Percentiles rank a stretch among this genome's conserved stretches.
These are phyloP conservation scores for Siphlonurus alternatus DNA, from an alignment of 2,888 invertebrate genomes.

Conservation along the genomic window DNA sequence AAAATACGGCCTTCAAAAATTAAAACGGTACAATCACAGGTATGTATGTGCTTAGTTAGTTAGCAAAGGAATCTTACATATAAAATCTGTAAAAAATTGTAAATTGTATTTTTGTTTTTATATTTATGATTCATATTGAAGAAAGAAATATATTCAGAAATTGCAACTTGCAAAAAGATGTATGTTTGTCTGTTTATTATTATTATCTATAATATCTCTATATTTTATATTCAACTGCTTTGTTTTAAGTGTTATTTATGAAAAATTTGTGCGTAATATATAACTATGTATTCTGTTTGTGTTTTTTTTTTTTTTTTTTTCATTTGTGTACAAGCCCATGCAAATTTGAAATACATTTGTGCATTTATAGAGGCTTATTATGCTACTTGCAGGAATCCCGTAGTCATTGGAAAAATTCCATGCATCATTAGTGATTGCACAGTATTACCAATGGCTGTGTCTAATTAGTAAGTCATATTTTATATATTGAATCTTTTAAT, in stretches of 20 bases:
- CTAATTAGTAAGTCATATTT: neutral
- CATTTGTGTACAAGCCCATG: neutral
- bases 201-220: too few species aligned
- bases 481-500: neutral
- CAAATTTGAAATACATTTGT: neutral
- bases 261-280: too few species aligned
- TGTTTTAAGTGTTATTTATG: too few species aligned
- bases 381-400: neutral
- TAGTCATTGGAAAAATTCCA: neutral
- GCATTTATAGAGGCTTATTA: neutral
- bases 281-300: conserved; percentile 9
- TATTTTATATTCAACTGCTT: too few species aligned
- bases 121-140: neutral
- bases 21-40: conserved; percentile 98
- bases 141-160: neutral
- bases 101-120: neutral
- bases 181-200: too few species aligned
- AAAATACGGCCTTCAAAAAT: conserved; percentile 92
- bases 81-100: neutral
- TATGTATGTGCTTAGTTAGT: conserved; percentile 32
- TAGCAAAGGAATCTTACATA: neutral
- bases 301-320: neutral
- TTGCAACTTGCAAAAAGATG: conserved; percentile 9
- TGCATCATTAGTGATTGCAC: neutral
- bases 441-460: neutral